Evolutionary conservation across 2,113 vertebrate species (phyloP).

Genomic region (Larimichthys crocea): DNA sequence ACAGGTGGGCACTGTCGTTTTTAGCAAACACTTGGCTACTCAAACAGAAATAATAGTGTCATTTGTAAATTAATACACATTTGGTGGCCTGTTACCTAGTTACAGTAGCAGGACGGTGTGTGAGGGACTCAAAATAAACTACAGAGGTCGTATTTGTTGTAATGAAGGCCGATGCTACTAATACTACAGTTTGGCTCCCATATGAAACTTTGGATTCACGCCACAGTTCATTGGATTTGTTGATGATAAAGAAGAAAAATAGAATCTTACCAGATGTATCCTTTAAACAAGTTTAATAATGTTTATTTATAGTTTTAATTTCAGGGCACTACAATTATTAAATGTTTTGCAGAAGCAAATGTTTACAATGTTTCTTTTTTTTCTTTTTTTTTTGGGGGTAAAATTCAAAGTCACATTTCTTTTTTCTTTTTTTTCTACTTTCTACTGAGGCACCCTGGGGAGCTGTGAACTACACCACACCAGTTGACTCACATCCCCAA

Average conservation of each 20-base stretch:
- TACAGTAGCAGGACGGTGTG: not conserved
- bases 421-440: conserved; percentile 5
- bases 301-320: not conserved
- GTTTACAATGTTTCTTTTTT: too few species aligned
- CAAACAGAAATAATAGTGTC: not conserved
- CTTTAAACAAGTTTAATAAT: not conserved
- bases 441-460: conserved; percentile 10
- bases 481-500: conserved; percentile 54
- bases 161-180: not conserved
- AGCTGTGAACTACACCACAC: conserved; percentile 35
- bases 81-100: not conserved
- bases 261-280: not conserved
- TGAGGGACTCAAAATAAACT: not conserved
- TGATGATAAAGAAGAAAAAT: not conserved
- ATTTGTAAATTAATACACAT: not conserved
- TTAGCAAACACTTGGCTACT: not conserved
- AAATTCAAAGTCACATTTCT: conserved; percentile 17
- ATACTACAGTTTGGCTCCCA: not conserved
- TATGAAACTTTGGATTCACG: not conserved
- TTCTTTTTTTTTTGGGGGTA: not conserved
- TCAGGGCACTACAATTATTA: not conserved
- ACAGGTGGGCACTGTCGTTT: not conserved
- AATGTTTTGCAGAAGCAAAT: not conserved
- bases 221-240: not conserved
- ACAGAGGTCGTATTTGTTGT: not conserved